A percentile compares a stretch with the other conserved stretches of the same genome.
Evolutionary conservation across 2,888 invertebrate species (phyloP).

Genomic region (Lobophora halterata): DNA sequence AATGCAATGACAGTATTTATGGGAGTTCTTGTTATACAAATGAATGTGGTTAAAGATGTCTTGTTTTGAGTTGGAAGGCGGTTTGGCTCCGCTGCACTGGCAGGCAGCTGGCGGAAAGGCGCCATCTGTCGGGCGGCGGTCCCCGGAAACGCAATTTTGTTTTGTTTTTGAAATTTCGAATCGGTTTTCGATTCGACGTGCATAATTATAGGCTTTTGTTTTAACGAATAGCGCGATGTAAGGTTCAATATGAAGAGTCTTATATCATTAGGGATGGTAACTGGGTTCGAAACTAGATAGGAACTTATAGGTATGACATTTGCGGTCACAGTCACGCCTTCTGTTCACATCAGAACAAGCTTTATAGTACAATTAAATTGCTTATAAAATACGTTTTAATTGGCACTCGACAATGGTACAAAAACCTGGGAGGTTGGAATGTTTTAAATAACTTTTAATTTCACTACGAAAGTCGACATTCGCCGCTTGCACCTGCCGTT

Average conservation of each 20-base stretch:
- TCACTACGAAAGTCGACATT: constrained; percentile 46
- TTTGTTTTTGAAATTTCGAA: constrained; percentile 65
- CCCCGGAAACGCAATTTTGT: constrained; percentile 73
- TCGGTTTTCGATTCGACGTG: constrained; percentile 51
- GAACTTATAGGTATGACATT: constrained; percentile 34
- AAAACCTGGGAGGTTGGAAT: constrained; percentile 36
- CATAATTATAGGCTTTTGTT: constrained; percentile 20
- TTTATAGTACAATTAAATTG: constrained; percentile 15
- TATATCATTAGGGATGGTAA: constrained; percentile 1
- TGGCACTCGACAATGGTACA: constrained; percentile 14
- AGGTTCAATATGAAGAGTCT: constrained; percentile 21
- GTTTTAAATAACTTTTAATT: constrained; percentile 35
- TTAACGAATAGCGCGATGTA: constrained; percentile 12
- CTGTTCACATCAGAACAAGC: constrained; percentile 31
- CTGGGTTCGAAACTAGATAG: too few species aligned
- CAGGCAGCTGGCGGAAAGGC: constrained; percentile 76
- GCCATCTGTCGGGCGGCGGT: constrained; percentile 69
- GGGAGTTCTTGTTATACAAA: constrained; percentile 28
- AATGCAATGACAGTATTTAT: constrained; percentile 39
- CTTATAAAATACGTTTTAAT: constrained; percentile 16
- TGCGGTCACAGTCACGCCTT: constrained; percentile 53
- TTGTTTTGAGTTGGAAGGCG: constrained; percentile 13
- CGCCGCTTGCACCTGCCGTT: constrained; percentile 57
- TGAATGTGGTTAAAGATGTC: constrained; percentile 25
- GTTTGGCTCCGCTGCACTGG: constrained; percentile 24